Evolutionary conservation across 1,140 invertebrate genomes (phyloP), one percentile per base, ranked within the genome.

Genomic region (Pomacea maculata): DNA sequence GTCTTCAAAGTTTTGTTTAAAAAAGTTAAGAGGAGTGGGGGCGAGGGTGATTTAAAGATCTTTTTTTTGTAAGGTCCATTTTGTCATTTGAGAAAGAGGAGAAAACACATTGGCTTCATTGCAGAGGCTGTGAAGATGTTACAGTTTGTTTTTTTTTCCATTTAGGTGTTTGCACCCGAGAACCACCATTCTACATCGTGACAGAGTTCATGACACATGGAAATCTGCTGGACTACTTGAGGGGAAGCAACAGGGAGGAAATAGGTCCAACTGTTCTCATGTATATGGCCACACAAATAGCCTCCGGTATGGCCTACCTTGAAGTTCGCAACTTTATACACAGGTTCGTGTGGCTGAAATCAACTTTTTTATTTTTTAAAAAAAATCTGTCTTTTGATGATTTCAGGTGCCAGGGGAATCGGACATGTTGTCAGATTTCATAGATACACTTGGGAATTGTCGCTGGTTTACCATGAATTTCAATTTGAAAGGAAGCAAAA

Each of bases 141-240:
- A 45, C 34, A 45, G 34, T 45, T 61, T 61, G 1, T 34, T n/a
- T 70, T 17, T 52, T 65, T 25, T 72, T n/a, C 71, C n/a, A 83
- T 87, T 11, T 85, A 93, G 95, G 96, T 84, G 98, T 99, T 55
- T 99, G 98, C 92, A 99, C 98, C 0, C 92, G 97, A 55, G 98
- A 99, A 91, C 97, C 98, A 10, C 98, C 98, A 1, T 99, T 99
- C 92, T 99, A 99, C 91, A 99, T 99, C 86, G 98, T 99, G 83
- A 99, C 98, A 14, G 98, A 99, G 92, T 99, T 99, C 90, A 99
- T 99, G 98, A 96, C 96, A 77, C 96, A 98, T 87, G 98, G 98
- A 72, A 99, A 99, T 92, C 93, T 99, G 67, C 92, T 99, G 29
- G 98, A 99, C 91, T 99, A 98, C 91, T 91, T 99, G 79, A 94